phyloP scores from a whole-genome alignment of 2,888 invertebrate species.

The Andrena haemorrhoa region DNA sequence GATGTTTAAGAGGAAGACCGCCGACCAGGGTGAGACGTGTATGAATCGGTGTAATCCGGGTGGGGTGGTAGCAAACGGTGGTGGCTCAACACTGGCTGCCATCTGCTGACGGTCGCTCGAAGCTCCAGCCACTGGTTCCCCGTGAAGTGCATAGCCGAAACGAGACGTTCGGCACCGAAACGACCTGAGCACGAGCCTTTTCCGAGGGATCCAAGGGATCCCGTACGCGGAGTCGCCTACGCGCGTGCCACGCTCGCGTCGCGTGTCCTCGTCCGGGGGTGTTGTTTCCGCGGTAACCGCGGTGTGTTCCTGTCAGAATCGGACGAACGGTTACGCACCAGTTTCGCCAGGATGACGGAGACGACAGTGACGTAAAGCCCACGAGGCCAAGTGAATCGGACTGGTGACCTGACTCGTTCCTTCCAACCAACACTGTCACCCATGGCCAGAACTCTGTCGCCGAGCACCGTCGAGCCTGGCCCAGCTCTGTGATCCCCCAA shows the following conservation, averaged over 20 bases:
- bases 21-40: constrained; percentile 27
- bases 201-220: constrained; percentile 6
- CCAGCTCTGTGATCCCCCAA: not conserved
- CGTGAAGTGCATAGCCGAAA: constrained; percentile 82
- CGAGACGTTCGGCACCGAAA: constrained; percentile 77
- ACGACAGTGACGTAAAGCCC: constrained; percentile 65
- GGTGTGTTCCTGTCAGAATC: constrained; percentile 43
- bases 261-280: constrained; percentile 16
- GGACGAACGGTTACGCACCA: constrained; percentile 44
- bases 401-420: constrained; percentile 14
- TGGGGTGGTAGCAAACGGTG: constrained; percentile 64
- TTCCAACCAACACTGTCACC: not conserved
- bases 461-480: not conserved
- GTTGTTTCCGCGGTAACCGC: not conserved
- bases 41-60: constrained; percentile 59
- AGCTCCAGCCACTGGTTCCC: constrained; percentile 75
- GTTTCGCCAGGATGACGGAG: constrained; percentile 54
- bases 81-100: constrained; percentile 67
- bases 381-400: constrained; percentile 61
- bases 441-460: constrained; percentile 1
- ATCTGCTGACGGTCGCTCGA: constrained; percentile 77
- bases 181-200: constrained; percentile 45
- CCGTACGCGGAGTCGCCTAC: constrained; percentile 18
- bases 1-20: not conserved
- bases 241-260: not conserved